Percentiles rank a stretch among this genome's conserved stretches.
Conservation (phyloP, 2,113 vertebrate species). For the Gasterosteus nipponicus region DNA sequence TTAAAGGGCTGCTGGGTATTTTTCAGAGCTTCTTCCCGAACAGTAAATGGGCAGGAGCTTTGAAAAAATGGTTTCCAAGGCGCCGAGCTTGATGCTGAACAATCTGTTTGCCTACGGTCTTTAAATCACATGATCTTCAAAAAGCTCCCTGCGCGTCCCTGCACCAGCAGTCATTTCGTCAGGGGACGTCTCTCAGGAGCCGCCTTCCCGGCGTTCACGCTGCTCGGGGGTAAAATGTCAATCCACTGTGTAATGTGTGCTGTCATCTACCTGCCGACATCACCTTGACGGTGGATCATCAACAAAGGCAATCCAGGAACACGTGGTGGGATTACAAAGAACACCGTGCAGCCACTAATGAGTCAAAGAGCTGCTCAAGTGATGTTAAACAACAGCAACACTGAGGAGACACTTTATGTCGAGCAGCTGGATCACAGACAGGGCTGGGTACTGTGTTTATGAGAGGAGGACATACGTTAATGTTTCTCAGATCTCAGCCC, state of each 20-base stretch:
- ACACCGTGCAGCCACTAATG: background rate
- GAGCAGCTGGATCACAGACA: background rate
- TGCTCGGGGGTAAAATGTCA: constrained; percentile 21
- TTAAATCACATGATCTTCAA: constrained; percentile 48
- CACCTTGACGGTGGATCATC: constrained; percentile 1
- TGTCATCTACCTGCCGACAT: background rate
- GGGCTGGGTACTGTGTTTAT: background rate
- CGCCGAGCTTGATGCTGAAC: constrained; percentile 1
- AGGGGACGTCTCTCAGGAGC: constrained; percentile 29
- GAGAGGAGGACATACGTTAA: background rate
- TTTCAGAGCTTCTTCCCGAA: background rate
- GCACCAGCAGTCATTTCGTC: constrained; percentile 44
- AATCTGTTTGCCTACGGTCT: constrained; percentile 38
- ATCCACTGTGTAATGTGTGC: constrained; percentile 4
- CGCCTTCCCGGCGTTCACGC: constrained; percentile 3
- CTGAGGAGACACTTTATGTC: background rate
- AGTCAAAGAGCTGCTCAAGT: background rate
- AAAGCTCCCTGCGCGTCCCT: constrained; percentile 11
- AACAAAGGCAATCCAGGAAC: background rate
- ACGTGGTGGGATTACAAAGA: background rate
- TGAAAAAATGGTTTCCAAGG: background rate
- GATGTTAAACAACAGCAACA: background rate
- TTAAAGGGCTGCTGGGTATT: constrained; percentile 3
- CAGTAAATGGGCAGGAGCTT: constrained; percentile 6
- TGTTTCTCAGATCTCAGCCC: background rate